Evolutionary conservation across 2,113 vertebrate species (phyloP).

Genomic region (Miniopterus natalensis): DNA sequence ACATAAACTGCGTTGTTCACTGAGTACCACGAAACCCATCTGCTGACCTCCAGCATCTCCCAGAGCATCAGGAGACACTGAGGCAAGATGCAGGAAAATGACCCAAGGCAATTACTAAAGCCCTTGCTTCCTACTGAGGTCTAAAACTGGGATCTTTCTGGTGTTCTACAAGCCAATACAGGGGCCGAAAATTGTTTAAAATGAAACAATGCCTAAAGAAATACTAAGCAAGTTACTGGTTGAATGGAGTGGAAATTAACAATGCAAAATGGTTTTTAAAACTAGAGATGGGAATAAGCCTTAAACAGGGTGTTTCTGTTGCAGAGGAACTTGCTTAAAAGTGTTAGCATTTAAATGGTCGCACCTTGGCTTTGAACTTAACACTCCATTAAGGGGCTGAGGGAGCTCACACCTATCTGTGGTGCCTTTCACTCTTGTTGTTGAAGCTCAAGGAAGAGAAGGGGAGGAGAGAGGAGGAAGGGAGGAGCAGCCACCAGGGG

Average conservation of each 20-base stretch:
- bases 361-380: constrained; percentile 70
- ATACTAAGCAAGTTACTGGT: neutral
- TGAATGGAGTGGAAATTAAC: constrained; percentile 63
- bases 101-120: neutral
- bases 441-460: constrained; percentile 33
- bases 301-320: constrained; percentile 24
- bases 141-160: neutral
- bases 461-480: neutral
- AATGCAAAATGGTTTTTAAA: constrained; percentile 65
- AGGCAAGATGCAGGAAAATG: neutral
- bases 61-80: neutral
- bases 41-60: neutral
- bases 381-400: constrained; percentile 79
- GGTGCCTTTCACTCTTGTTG: constrained; percentile 29
- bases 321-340: constrained; percentile 26
- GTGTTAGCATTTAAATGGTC: constrained; percentile 78
- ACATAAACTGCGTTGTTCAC: neutral
- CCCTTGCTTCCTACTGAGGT: neutral
- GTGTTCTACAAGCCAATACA: neutral
- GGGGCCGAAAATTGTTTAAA: constrained; percentile 27
- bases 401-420: constrained; percentile 70
- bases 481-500: neutral
- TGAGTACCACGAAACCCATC: neutral
- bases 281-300: neutral
- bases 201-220: constrained; percentile 30